A percentile compares a stretch with the other conserved stretches of the same genome.
These are phyloP conservation scores for Caenorhabditis latens DNA, from an alignment of 1,140 invertebrate species.

Conservation along the genomic window DNA sequence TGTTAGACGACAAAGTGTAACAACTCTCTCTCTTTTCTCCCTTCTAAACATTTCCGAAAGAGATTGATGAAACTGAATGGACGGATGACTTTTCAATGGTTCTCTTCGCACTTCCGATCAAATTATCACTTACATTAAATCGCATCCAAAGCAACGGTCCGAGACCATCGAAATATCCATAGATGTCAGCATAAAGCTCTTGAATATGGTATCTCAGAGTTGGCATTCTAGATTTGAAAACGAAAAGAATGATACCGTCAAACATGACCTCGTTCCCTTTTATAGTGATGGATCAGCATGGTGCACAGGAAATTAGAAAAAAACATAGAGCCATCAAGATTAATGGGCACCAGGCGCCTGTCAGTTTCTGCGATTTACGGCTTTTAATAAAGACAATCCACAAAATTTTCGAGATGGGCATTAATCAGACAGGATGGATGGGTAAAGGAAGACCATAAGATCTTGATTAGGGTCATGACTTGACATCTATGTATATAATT, in stretches of 20 bases:
- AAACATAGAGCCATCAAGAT: background rate
- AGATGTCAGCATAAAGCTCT: constrained; percentile 44
- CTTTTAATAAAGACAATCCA: background rate
- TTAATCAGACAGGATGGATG: too few relatives aligned
- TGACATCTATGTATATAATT: too few relatives aligned
- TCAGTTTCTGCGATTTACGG: constrained; percentile 5
- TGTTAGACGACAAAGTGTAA: constrained; percentile 15
- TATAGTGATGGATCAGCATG: background rate
- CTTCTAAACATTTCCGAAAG: background rate
- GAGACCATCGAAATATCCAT: constrained; percentile 49
- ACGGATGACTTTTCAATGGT: background rate
- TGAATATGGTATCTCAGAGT: background rate
- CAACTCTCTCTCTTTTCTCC: constrained; percentile 8
- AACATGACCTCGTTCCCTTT: background rate
- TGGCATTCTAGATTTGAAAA: background rate
- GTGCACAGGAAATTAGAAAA: constrained; percentile 24
- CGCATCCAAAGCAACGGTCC: constrained; percentile 33
- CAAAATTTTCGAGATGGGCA: too few relatives aligned
- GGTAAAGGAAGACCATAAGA: too few relatives aligned
- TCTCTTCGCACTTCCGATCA: background rate
- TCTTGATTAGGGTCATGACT: too few relatives aligned
- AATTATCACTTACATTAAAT: constrained; percentile 27
- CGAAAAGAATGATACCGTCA: background rate
- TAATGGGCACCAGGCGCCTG: background rate
- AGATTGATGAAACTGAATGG: background rate